Evolutionary conservation across 2,888 invertebrate genomes (phyloP), one percentile per base, ranked within the genome.

Genomic region (Plagodis pulveraria): DNA sequence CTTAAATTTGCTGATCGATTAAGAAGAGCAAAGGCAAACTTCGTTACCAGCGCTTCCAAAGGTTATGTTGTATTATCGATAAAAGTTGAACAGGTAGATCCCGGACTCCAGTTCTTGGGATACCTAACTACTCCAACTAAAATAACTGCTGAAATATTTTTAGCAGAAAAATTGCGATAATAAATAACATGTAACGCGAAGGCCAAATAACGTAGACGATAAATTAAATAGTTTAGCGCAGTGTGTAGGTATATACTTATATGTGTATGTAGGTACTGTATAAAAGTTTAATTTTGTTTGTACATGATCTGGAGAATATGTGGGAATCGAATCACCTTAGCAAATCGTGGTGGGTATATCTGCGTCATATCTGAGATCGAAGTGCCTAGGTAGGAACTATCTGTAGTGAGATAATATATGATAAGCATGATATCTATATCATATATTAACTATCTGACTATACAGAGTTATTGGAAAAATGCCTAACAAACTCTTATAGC

Each of bases 71-170:
- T 22, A 22, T 4, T 22, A 22, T 22, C 22, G 22, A 36, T 8
- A 36, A 36, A 36, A 36, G 36, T 36, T 36, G 5, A 36, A 36
- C 36, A 8, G 36, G 22, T 22, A 22, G 22, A 22, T 22, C 47
- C 41, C 50, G n/a, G 11, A 45, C 11, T 49, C 55, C 42, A 45
- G 55, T 49, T 63, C 65, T 67, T 64, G 66, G 58, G 64, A 64
- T 67, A 65, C 57, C 22, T 22, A 22, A 22, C 22, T 22, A 22
- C 22, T 56, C 52, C 63, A 40, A 66, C 74, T 58, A 67, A 76
- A 77, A 78, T 77, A 76, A 58, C 62, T 53, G 65, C 56, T 72
- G 70, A 71, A 67, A 74, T 75, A 78, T 76, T 73, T 73, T 71
- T 72, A 76, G 74, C 66, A 67, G 62, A 77, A 72, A 75, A 73